Percentiles rank a stretch among this genome's conserved stretches.
phyloP scores from a whole-genome alignment of 2,888 invertebrate species.

The Drosophila meridiana region DNA sequence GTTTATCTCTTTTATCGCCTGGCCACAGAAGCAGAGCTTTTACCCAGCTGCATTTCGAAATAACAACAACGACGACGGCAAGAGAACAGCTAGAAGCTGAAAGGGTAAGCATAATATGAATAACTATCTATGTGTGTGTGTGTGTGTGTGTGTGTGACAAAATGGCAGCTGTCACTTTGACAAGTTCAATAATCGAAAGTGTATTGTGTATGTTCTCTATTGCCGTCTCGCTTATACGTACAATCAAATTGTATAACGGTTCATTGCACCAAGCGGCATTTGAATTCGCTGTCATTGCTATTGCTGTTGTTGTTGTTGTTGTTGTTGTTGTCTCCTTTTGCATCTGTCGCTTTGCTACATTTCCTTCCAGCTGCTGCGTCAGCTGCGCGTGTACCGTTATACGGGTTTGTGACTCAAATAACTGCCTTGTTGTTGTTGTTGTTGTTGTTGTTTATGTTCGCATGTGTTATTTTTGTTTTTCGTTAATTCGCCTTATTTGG shows the following conservation, averaged over 20 bases:
- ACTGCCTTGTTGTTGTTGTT: constrained; percentile 37
- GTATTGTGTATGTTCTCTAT: constrained; percentile 34
- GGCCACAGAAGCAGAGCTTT: constrained; percentile 41
- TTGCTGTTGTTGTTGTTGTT: neutral
- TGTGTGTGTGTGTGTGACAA: constrained; percentile 13
- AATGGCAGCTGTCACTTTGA: constrained; percentile 49
- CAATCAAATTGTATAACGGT: constrained; percentile 56
- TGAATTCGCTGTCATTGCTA: constrained; percentile 14
- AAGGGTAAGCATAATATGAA: constrained; percentile 35
- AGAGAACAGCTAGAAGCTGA: constrained; percentile 1
- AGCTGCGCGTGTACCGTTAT: constrained; percentile 65
- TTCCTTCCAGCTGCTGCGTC: constrained; percentile 64
- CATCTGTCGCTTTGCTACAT: constrained; percentile 36
- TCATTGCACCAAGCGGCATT: constrained; percentile 59
- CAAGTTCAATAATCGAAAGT: constrained; percentile 76
- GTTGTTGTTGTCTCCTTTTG: constrained; percentile 46
- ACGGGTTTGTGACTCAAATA: constrained; percentile 71
- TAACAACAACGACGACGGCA: constrained; percentile 38
- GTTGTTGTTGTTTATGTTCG: constrained; percentile 12
- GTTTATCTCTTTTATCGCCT: constrained; percentile 45
- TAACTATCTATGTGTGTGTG: neutral
- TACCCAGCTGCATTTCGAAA: constrained; percentile 49
- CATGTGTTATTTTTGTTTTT: constrained; percentile 4
- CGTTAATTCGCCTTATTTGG: constrained; percentile 65
- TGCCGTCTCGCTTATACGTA: constrained; percentile 40